Conservation (phyloP, 2,113 vertebrate genomes). For the Smithornis capensis region DNA sequence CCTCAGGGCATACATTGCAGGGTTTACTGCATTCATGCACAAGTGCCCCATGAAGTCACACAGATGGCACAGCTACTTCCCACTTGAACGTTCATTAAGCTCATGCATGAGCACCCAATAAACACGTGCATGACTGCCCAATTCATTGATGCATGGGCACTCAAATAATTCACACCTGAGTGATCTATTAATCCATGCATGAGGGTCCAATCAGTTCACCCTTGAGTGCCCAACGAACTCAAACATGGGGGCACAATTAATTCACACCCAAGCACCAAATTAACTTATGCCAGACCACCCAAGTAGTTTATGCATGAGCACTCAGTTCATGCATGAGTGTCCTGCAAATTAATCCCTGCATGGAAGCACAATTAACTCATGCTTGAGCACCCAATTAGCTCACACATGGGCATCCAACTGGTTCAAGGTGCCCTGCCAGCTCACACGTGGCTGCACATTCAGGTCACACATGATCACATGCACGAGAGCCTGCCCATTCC, state of each 20-base stretch:
- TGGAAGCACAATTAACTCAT: neutral
- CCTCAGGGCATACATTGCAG: neutral
- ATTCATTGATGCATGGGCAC: neutral
- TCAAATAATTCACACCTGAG: neutral
- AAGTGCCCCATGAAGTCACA: neutral
- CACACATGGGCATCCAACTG: neutral
- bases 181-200: neutral
- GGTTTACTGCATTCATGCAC: neutral
- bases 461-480: neutral
- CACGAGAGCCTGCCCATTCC: neutral
- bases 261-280: neutral
- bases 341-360: neutral
- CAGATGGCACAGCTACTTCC: neutral
- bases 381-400: constrained; percentile 1
- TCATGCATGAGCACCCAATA: neutral
- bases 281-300: neutral
- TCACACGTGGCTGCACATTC: neutral
- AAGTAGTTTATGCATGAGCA: neutral
- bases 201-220: neutral
- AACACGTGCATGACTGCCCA: neutral
- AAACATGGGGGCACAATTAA: neutral
- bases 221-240: neutral
- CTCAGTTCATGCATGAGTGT: neutral
- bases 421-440: neutral
- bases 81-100: neutral